Evolutionary conservation across 2,888 invertebrate genomes (phyloP), one percentile per base, ranked within the genome.

Genomic region (Megalurothrips usitatus): DNA sequence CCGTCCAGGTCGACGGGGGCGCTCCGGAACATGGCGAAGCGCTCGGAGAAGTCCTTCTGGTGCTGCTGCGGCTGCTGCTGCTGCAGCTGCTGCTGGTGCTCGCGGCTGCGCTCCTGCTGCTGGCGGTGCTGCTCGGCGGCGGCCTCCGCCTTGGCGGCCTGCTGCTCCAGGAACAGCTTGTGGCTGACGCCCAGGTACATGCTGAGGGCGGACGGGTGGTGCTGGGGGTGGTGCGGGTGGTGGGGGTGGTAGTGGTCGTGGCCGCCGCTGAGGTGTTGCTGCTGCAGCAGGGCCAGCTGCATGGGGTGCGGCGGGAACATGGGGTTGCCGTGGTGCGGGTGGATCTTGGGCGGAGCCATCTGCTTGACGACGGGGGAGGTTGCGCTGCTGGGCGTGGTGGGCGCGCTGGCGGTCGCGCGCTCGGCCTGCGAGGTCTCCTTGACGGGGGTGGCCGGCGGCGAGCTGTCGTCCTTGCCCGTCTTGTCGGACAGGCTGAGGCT

Each of bases 121-220:
- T 89, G 91, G 63, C 90, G 88, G 84, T 89, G 90, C 83, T 90
- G 89, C 83, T 89, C 82, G 89, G 88, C 87, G 89, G 88, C 87
- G 87, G 92, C 90, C 84, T 91, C 91, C 34, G 92, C 93, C 87
- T 93, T 89, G 83, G 93, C 90, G 34, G 92, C 93, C 86, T 94
- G 94, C 86, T 94, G 93, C 87, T 95, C 94, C 88, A 94, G 89
- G 85, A 94, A 92, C 85, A 94, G 89, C 86, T 94, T 94, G 85
- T 94, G 94, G 85, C 92, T 92, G 79, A 92, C 92, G 84, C 93
- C 93, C 84, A 94, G 89, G 87, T 94, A 94, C 92, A 94, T 94
- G 84, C 88, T 89, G 83, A 84, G 84, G 12, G 84, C 84, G 81
- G 84, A 84, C 48, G 83, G 83, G 63, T 83, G 84, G 84, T 88